Conservation (phyloP, 2,113 vertebrate genomes). For the Lepus americanus region DNA sequence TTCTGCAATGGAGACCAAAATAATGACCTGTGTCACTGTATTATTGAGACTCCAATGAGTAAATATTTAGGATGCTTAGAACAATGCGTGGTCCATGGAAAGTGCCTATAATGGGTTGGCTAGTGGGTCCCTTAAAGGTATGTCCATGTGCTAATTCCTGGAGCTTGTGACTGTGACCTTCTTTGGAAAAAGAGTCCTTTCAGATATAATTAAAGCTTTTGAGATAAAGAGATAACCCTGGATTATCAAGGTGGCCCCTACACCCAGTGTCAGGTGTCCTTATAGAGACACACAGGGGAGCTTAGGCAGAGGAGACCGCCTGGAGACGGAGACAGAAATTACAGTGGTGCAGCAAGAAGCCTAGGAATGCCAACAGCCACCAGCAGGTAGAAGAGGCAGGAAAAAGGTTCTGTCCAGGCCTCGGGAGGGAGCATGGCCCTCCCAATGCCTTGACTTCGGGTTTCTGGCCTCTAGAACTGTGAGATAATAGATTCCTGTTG, state of each 20-base stretch:
- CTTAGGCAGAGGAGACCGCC: neutral
- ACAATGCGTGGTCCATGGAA: neutral
- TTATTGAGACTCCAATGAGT: neutral
- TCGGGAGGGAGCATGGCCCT: neutral
- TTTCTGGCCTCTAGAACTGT: neutral
- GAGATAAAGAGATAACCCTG: neutral
- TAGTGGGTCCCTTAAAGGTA: neutral
- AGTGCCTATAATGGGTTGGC: neutral
- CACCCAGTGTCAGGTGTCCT: neutral
- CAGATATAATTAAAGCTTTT: neutral
- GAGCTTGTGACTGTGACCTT: neutral
- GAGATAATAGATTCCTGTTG: neutral
- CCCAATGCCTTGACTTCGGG: neutral
- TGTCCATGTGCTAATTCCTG: neutral
- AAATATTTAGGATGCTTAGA: neutral
- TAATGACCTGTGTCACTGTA: neutral
- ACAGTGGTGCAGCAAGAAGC: neutral
- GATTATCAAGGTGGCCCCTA: neutral
- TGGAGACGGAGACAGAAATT: neutral
- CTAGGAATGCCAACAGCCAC: neutral
- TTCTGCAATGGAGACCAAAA: slow-evolving; percentile 22
- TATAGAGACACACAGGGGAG: neutral
- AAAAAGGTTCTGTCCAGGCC: too few relatives aligned
- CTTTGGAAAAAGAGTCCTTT: neutral
- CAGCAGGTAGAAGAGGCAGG: neutral